phyloP scores from a whole-genome alignment of 2,888 invertebrate genomes.

The Plebejus melissa region DNA sequence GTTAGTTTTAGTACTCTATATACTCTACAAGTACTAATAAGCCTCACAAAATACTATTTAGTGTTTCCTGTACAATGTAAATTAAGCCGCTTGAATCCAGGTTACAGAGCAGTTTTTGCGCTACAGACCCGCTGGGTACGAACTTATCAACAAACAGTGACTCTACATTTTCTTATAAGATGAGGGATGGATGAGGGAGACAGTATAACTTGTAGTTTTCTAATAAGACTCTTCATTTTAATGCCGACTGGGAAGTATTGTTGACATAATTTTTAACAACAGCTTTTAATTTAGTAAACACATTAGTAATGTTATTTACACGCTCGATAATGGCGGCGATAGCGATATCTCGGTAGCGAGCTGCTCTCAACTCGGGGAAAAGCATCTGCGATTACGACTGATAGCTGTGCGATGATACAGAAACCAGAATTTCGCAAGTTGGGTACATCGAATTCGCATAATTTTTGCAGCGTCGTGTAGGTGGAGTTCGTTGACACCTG shows the following conservation, averaged over 20 bases:
- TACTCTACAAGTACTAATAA: not conserved
- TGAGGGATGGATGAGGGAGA: not conserved
- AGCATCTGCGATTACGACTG: not conserved
- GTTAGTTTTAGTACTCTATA: constrained; percentile 12
- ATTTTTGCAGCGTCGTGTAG: not conserved
- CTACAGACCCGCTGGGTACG: not conserved
- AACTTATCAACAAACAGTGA: not conserved
- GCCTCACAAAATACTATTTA: not conserved
- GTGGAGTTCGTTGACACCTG: constrained; percentile 37
- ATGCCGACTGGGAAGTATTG: not conserved
- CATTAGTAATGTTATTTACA: not conserved
- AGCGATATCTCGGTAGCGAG: constrained; percentile 6
- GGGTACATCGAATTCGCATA: not conserved
- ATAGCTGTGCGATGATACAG: not conserved
- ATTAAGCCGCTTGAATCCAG: not conserved
- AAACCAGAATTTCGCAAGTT: not conserved
- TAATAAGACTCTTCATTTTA: not conserved
- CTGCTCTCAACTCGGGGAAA: not conserved
- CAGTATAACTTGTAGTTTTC: not conserved
- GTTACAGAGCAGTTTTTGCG: not conserved
- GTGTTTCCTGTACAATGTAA: not conserved
- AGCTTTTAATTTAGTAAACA: not conserved
- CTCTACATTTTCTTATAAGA: not conserved
- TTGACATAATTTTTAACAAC: not conserved
- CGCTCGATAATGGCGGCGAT: not conserved